A percentile compares a stretch with the other conserved stretches of the same genome.
phyloP scores from a whole-genome alignment of 1,140 invertebrate genomes.

The Drosophila suzukii region DNA sequence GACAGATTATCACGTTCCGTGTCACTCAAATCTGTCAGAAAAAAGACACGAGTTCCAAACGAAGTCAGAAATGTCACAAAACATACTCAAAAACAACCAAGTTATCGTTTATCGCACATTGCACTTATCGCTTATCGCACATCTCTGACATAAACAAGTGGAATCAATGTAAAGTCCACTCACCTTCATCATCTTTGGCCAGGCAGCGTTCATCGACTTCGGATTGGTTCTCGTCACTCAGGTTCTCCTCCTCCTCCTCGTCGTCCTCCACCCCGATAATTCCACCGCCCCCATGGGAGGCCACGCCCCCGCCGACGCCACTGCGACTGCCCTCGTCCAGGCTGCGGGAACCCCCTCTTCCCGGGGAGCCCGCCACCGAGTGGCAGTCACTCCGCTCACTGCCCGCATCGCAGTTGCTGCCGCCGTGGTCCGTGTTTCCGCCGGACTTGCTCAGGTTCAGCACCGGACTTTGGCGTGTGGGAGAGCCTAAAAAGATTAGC shows the following conservation, averaged over 20 bases:
- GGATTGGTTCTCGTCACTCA: constrained; percentile 92
- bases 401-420: constrained; percentile 86
- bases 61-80: constrained; percentile 29
- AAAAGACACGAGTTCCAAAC: constrained; percentile 83
- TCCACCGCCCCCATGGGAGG: constrained; percentile 86
- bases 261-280: constrained; percentile 85
- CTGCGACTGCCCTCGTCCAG: constrained; percentile 84
- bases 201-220: constrained; percentile 85
- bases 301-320: constrained; percentile 84
- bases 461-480: constrained; percentile 95
- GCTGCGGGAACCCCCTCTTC: constrained; percentile 66
- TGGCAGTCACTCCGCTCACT: constrained; percentile 86
- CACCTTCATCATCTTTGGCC: constrained; percentile 94
- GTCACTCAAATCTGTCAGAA: constrained; percentile 76
- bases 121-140: constrained; percentile 27
- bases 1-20: constrained; percentile 84
- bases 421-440: constrained; percentile 84
- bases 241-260: constrained; percentile 91
- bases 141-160: constrained; percentile 1
- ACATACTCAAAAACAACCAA: not conserved
- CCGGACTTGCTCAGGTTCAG: constrained; percentile 95
- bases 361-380: constrained; percentile 85
- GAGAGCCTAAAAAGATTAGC: constrained; percentile 88
- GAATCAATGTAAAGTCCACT: constrained; percentile 67
- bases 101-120: constrained; percentile 38